Conservation (phyloP, 1,140 invertebrate species). For the Globodera ellingtonae region DNA sequence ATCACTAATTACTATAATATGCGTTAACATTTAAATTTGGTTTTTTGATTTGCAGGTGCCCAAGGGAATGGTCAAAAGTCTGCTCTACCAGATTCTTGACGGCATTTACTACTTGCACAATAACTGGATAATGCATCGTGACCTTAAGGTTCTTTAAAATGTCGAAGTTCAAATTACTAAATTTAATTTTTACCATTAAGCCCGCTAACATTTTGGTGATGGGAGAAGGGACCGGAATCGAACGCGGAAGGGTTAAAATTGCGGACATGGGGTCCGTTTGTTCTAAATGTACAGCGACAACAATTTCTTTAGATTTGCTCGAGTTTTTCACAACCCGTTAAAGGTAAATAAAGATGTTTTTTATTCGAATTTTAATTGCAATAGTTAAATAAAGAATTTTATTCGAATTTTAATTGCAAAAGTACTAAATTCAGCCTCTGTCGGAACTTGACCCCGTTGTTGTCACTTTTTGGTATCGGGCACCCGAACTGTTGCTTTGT, state of each 20-base stretch:
- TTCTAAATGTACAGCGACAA: not conserved
- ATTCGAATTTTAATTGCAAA: constrained; percentile 2
- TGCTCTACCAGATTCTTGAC: constrained; percentile 97
- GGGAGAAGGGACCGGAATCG: constrained; percentile 82
- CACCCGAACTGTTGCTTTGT: constrained; percentile 91
- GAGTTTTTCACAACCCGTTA: constrained; percentile 94
- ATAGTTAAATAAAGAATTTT: not conserved
- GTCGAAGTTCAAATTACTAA: not conserved
- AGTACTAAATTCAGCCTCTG: constrained; percentile 71
- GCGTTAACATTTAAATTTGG: no score
- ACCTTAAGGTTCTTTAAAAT: constrained; percentile 76
- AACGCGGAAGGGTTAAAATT: constrained; percentile 75
- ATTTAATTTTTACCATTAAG: not conserved
- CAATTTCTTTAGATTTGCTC: constrained; percentile 75
- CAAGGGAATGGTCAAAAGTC: constrained; percentile 94
- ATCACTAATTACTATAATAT: no score
- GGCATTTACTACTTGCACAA: constrained; percentile 99
- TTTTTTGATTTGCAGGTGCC: constrained; percentile 70
- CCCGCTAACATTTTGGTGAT: constrained; percentile 98
- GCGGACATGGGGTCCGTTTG: constrained; percentile 85
- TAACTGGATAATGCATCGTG: constrained; percentile 98
- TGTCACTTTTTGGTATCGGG: constrained; percentile 99
- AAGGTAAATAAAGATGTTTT: constrained; percentile 69
- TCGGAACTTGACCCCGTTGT: constrained; percentile 98
- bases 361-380: not conserved